phyloP scores from a whole-genome alignment of 30 jellyfish, hydroid and myxozoan genomes.

The Turritopsis rubra region DNA sequence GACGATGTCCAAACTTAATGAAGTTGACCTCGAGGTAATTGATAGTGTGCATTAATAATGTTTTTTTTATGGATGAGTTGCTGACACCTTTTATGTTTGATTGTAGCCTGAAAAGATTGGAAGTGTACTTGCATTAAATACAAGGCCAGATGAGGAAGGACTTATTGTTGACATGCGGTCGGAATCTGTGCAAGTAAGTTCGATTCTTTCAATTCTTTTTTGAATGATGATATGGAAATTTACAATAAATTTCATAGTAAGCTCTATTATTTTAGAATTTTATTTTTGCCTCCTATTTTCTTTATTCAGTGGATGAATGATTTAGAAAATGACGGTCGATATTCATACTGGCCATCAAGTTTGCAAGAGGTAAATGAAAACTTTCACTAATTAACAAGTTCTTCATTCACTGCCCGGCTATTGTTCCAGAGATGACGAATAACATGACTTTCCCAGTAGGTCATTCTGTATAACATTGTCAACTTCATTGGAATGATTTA shows the following conservation, averaged over 20 bases:
- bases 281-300: too few relatives aligned
- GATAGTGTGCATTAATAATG: not conserved
- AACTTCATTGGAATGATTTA: too few relatives aligned
- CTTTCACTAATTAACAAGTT: not conserved
- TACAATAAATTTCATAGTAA: not conserved
- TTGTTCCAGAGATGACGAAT: too few relatives aligned
- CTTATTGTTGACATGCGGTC: conserved; percentile 74
- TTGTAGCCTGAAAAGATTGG: conserved; percentile 49
- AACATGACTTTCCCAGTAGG: too few relatives aligned
- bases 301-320: conserved; percentile 77
- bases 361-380: conserved; percentile 80
- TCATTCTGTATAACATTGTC: too few relatives aligned
- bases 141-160: conserved; percentile 46
- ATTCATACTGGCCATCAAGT: conserved; percentile 81
- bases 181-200: conserved; percentile 64
- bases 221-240: not conserved
- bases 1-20: conserved; percentile 11
- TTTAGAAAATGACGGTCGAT: conserved; percentile 81
- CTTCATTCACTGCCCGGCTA: too few relatives aligned
- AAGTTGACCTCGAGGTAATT: conserved; percentile 34
- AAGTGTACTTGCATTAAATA: conserved; percentile 47
- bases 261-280: not conserved
- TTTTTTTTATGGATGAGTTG: not conserved
- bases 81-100: not conserved
- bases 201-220: not conserved